These are phyloP conservation scores for Escarpia spicata DNA, from an alignment of 2,888 invertebrate species.

Conservation along the genomic window DNA sequence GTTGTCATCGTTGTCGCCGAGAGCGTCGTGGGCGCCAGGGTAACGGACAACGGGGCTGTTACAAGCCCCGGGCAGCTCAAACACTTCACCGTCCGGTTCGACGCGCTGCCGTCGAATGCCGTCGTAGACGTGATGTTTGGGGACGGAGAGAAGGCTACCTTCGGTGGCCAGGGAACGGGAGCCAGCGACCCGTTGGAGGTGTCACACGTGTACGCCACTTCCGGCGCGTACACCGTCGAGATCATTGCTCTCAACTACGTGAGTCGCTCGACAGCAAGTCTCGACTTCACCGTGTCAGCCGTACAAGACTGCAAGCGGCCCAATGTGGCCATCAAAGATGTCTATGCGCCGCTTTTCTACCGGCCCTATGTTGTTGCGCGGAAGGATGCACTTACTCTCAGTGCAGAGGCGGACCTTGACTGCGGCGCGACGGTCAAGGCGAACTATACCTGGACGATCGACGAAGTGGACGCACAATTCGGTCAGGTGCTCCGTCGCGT, in stretches of 20 bases:
- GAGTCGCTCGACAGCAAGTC: not conserved
- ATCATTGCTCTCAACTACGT: constrained; percentile 30
- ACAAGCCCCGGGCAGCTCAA: constrained; percentile 42
- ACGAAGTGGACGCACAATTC: constrained; percentile 42
- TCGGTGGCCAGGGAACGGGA: not conserved
- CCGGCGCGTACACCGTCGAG: constrained; percentile 32
- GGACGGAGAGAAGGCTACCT: constrained; percentile 36
- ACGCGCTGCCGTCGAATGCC: constrained; percentile 44
- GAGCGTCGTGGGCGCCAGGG: constrained; percentile 37
- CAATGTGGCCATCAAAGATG: constrained; percentile 44
- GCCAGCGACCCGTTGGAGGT: constrained; percentile 28
- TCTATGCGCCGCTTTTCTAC: constrained; percentile 34
- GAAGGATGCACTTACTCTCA: constrained; percentile 36
- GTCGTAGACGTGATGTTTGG: constrained; percentile 53
- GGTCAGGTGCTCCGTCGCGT: constrained; percentile 28
- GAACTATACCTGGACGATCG: constrained; percentile 51
- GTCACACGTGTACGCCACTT: constrained; percentile 26
- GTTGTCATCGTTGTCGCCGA: constrained; percentile 39
- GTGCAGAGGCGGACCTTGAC: constrained; percentile 38
- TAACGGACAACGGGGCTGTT: constrained; percentile 38
- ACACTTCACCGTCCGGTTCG: constrained; percentile 46
- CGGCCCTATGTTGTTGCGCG: constrained; percentile 40
- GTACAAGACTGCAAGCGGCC: constrained; percentile 50
- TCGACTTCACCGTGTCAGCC: constrained; percentile 46
- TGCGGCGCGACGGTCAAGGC: constrained; percentile 52